Base-by-base conservation (phyloP, 2,113 vertebrate genomes). In the Anolis carolinensis region DNA sequence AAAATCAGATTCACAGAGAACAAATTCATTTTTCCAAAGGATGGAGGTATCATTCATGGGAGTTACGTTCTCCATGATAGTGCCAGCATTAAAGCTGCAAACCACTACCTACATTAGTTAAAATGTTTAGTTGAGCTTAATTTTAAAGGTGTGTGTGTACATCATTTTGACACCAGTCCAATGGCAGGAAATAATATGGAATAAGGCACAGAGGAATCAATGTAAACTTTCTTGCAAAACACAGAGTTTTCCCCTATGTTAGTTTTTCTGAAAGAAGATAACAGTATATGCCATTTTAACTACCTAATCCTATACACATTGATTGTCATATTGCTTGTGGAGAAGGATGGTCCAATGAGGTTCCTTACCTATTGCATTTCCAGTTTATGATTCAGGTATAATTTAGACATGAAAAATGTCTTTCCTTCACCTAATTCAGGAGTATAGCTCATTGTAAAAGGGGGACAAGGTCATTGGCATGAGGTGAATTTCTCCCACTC, bases 21-120 rank as follows among this genome's bases (percentile, higher is more conserved):
- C 65, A 21, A 21, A 79, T 39, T 39, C 27, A 36, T 84, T 85
- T 81, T 65, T 79, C 55, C 81, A 32, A 73, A 82, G 48, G 59
- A 30, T 27, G 74, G 59, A 65, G n/a, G 52, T 74, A 52, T 73
- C 55, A 44, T 36, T 89, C 21, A 79, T 59, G 30, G 23, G 52
- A 52, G 14, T 25, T n/a, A 34, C 4, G n/a, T 52, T 59, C 32
- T 32, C 76, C 76, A 62, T 59, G n/a, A 68, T 11, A 68, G 65
- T 68, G 7, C 30, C 27, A 9, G 27, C 10, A 25, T 25, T 27
- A 6, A 68, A 68, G 8, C 8, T 30, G 27, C 27, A 11, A 68
- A 30, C 5, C 65, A 67, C 25, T 67, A 67, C 30, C 25, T 11
- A 6, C 4, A n/a, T 8, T n/a, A 27, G 65, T 30, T 68, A 6